Percentiles rank a stretch among this genome's conserved stretches.
Evolutionary conservation across 2,113 vertebrate genomes (phyloP).

Genomic region (Burhinus oedicnemus): DNA sequence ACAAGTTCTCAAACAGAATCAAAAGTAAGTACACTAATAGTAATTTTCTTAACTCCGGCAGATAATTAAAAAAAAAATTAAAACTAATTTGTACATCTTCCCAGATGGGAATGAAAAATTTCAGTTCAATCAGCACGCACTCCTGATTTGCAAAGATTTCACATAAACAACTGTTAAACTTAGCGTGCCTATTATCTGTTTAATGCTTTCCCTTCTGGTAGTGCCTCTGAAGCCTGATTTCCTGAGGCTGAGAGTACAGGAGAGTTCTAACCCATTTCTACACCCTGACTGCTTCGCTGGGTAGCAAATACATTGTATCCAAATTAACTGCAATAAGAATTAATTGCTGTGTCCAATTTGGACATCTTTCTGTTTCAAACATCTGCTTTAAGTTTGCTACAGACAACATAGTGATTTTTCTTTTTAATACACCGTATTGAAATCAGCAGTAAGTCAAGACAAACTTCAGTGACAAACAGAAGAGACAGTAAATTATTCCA

Average conservation of each 20-base stretch:
- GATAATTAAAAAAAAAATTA: background rate
- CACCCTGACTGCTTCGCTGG: background rate
- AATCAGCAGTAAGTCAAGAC: background rate
- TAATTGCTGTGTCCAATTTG: background rate
- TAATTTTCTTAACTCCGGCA: background rate
- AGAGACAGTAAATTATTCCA: background rate
- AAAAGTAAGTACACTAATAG: conserved; percentile 7
- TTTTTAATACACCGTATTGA: background rate
- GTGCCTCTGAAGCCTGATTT: background rate
- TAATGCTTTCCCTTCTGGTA: background rate
- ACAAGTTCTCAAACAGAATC: conserved; percentile 7
- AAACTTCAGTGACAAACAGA: background rate
- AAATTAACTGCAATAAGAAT: background rate
- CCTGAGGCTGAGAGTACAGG: background rate
- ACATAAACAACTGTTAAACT: background rate
- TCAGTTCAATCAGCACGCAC: background rate
- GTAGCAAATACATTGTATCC: background rate
- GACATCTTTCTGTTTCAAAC: background rate
- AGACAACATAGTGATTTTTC: background rate
- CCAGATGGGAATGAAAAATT: background rate
- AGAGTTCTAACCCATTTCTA: background rate
- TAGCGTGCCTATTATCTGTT: background rate
- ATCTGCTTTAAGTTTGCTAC: background rate
- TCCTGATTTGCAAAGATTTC: background rate
- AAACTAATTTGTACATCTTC: background rate